Evolutionary conservation across 2,113 vertebrate species (phyloP), one percentile per base, ranked within the genome.

Genomic region (Colinus virginianus): DNA sequence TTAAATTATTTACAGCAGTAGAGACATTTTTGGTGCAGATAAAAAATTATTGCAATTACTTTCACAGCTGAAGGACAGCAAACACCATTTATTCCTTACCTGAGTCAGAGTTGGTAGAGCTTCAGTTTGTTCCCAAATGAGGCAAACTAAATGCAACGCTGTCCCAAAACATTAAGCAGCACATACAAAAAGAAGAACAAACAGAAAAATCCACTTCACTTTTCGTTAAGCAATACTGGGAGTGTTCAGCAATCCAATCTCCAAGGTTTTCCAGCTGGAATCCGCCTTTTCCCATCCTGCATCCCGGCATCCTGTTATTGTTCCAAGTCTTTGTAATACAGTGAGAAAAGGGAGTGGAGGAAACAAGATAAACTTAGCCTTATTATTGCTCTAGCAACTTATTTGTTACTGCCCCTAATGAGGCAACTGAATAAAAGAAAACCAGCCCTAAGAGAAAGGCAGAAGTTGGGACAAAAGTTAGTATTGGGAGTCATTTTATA

Each of bases 271-370:
- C 96, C 96, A 93, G 90, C 95, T 90, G 96, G 96, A 97, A 96
- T 96, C 96, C 97, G 97, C 97, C 98, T 97, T 97, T 97, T 98
- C 98, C 97, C 91, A 55, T 94, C 94, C 97, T 95, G 90, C 92
- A 96, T 93, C 91, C 96, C 98, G 75, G 94, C 96, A 97, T 99
- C 98, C 98, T 98, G 98, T 98, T 98, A 98, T 98, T 98, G 98
- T 98, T 97, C 96, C 74, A 95, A 95, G 74, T 84, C 62, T 97
- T 93, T 90, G 81, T 94, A 87, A 93, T 84, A 87, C 96, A 95
- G 84, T 67, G 87, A 95, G 88, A 91, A 84, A 90, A 91, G 88
- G 95, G 98, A 96, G 97, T 98, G 97, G 97, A 96, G 98, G 96
- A 98, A 98, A 93, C 91, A 84, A 98, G 98, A 98, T 98, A 98